Conservation (phyloP, 37 sponge, comb jelly and placozoan species). For the Sycon ciliatum region DNA sequence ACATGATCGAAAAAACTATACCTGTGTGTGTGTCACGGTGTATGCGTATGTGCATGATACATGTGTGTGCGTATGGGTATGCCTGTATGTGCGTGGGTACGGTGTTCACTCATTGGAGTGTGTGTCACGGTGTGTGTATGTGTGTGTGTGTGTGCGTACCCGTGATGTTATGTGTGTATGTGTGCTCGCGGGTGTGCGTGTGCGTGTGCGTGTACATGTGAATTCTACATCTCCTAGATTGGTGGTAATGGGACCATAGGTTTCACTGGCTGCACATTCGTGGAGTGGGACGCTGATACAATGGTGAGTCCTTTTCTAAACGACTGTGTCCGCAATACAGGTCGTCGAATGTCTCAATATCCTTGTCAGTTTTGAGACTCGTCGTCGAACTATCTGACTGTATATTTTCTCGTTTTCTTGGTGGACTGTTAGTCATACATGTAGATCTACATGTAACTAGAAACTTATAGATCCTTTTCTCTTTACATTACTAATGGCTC, state of each 20-base stretch:
- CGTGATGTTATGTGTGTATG: not conserved
- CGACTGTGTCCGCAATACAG: too few relatives aligned
- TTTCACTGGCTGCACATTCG: not conserved
- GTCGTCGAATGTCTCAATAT: too few relatives aligned
- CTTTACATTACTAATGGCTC: too few relatives aligned
- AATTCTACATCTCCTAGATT: not conserved
- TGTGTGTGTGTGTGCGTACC: not conserved
- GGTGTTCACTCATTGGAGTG: not conserved
- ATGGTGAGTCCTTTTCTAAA: too few relatives aligned
- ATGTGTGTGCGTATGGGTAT: not conserved
- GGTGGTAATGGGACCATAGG: not conserved
- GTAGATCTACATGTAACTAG: too few relatives aligned
- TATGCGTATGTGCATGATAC: not conserved
- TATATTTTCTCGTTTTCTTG: too few relatives aligned
- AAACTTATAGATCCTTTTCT: too few relatives aligned
- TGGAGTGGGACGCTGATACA: too few relatives aligned
- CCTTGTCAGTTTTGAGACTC: too few relatives aligned
- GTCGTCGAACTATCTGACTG: too few relatives aligned
- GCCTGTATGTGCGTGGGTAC: not conserved
- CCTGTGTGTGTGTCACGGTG: not conserved
- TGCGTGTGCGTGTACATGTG: not conserved
- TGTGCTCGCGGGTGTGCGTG: not conserved
- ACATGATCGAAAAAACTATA: too few relatives aligned
- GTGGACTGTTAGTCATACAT: too few relatives aligned
- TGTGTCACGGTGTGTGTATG: not conserved